Percentiles rank a stretch among this genome's conserved stretches.
These are phyloP conservation scores for Corvus moneduloides DNA, from an alignment of 2,113 vertebrate species.

Conservation along the genomic window DNA sequence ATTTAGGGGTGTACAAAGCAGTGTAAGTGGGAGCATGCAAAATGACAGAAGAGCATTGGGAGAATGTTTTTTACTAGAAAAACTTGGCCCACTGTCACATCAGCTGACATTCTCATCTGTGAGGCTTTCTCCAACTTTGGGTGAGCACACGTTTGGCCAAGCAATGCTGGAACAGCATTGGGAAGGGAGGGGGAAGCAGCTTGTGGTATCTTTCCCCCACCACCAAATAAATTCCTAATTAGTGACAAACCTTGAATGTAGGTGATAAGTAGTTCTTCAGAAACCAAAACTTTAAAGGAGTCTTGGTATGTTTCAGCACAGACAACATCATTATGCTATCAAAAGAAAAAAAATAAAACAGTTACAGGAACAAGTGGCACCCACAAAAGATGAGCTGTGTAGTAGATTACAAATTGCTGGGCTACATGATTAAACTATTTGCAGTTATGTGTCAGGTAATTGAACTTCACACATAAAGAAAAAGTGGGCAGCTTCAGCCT, in stretches of 20 bases:
- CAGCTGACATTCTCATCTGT: background rate
- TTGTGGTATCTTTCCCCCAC: background rate
- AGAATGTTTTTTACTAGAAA: background rate
- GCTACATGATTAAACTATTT: background rate
- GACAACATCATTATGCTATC: conserved; percentile 98
- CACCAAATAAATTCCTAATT: background rate
- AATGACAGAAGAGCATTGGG: background rate
- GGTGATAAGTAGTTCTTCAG: conserved; percentile 99
- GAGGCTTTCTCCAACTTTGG: background rate
- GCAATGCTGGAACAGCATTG: background rate
- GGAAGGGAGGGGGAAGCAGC: background rate
- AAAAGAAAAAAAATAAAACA: conserved; percentile 12
- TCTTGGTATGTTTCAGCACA: conserved; percentile 95
- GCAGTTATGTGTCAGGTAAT: background rate
- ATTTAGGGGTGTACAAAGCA: background rate
- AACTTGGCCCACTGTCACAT: background rate
- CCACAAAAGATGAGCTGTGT: background rate
- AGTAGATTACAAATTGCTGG: background rate
- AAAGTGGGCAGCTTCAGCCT: background rate
- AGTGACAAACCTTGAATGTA: conserved; percentile 89
- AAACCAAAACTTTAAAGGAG: conserved; percentile 98
- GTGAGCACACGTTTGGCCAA: background rate
- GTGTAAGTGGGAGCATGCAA: background rate
- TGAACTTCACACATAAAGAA: background rate
- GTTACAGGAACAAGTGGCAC: background rate